Evolutionary conservation across 2,113 vertebrate species (phyloP).

Genomic region (Sylvilagus bachmani): DNA sequence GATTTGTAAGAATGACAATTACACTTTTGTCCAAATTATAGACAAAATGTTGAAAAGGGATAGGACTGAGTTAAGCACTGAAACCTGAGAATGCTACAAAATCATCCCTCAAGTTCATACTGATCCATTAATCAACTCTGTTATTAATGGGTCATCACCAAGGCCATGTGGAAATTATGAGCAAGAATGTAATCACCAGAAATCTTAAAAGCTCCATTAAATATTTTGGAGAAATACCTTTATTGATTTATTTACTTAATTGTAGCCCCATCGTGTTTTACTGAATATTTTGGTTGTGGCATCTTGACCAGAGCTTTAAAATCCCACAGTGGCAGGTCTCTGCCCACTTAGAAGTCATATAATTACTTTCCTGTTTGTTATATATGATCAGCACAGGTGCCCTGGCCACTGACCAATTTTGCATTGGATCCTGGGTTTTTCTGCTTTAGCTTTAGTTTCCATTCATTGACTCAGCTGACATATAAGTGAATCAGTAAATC

Average conservation of each 20-base stretch:
- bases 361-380: conserved; percentile 57
- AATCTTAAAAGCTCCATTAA: conserved; percentile 73
- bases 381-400: conserved; percentile 11
- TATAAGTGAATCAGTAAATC: background rate
- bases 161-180: conserved; percentile 22
- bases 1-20: conserved; percentile 11
- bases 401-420: conserved; percentile 1
- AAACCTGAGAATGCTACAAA: conserved; percentile 7
- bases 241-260: conserved; percentile 58
- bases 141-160: conserved; percentile 62
- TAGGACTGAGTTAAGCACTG: background rate
- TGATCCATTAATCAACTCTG: conserved; percentile 64
- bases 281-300: conserved; percentile 50
- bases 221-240: conserved; percentile 64
- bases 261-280: conserved; percentile 61
- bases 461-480: background rate
- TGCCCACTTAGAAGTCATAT: conserved; percentile 31
- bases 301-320: conserved; percentile 38
- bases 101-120: background rate
- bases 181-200: background rate
- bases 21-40: conserved; percentile 30
- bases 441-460: conserved; percentile 34
- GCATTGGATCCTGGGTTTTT: background rate
- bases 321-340: conserved; percentile 40
- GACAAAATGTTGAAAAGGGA: background rate